phyloP scores from a whole-genome alignment of 2,888 invertebrate genomes.

The Brachycybe producta region DNA sequence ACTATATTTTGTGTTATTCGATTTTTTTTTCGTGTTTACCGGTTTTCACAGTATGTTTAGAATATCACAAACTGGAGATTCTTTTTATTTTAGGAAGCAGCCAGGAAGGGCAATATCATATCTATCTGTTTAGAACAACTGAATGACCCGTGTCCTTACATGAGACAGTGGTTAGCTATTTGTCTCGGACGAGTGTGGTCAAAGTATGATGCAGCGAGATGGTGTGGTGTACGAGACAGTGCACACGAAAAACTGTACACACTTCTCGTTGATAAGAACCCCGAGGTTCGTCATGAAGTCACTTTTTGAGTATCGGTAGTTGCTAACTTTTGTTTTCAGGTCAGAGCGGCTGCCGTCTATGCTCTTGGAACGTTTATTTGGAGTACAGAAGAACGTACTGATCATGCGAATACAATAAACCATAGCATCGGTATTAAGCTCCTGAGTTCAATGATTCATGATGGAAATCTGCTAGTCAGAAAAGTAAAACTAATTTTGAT shows the following conservation, averaged over 20 bases:
- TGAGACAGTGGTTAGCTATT: slow-evolving; percentile 66
- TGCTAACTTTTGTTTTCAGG: slow-evolving; percentile 41
- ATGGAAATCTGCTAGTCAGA: slow-evolving; percentile 80
- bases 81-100: slow-evolving; percentile 49
- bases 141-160: slow-evolving; percentile 46
- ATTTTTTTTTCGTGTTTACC: no score
- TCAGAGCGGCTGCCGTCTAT: slow-evolving; percentile 82
- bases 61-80: no score
- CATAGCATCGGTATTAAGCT: slow-evolving; percentile 81
- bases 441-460: slow-evolving; percentile 58
- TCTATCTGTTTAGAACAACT: slow-evolving; percentile 86
- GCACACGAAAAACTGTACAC: slow-evolving; percentile 90
- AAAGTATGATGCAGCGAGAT: slow-evolving; percentile 71
- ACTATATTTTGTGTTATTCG: no score
- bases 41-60: no score
- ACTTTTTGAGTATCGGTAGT: no score
- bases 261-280: slow-evolving; percentile 62
- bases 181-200: slow-evolving; percentile 85
- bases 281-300: slow-evolving; percentile 51
- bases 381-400: slow-evolving; percentile 65
- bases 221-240: slow-evolving; percentile 89
- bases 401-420: slow-evolving; percentile 88
- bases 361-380: slow-evolving; percentile 89
- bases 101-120: slow-evolving; percentile 75
- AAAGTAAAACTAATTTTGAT: slow-evolving; percentile 39